phyloP scores from a whole-genome alignment of 64 coral and sea anemone genomes.

The Porites lutea region DNA sequence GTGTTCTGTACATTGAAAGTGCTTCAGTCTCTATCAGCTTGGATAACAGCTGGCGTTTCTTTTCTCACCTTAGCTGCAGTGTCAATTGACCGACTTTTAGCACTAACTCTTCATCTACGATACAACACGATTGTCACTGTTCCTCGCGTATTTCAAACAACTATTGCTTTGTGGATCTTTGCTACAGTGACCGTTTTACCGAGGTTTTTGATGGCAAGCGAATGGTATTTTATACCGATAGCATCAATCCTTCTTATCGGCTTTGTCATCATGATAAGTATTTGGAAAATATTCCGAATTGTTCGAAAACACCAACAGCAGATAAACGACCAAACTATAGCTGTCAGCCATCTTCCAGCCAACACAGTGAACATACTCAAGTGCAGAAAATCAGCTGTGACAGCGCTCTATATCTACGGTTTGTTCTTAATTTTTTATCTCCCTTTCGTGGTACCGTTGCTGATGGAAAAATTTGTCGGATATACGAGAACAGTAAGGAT shows the following conservation, averaged over 20 bases:
- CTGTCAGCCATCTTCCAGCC: slow-evolving; percentile 24
- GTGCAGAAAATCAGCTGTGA: too few relatives aligned
- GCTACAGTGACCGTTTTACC: too few relatives aligned
- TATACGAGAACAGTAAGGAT: slow-evolving; percentile 52
- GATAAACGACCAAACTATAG: neutral
- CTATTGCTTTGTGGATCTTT: too few relatives aligned
- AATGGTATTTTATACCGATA: slow-evolving; percentile 13
- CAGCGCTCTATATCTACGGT: slow-evolving; percentile 54
- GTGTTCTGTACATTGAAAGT: slow-evolving; percentile 25
- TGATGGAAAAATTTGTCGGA: slow-evolving; percentile 22
- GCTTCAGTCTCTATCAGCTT: neutral
- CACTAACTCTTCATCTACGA: too few relatives aligned
- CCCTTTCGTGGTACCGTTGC: slow-evolving; percentile 25
- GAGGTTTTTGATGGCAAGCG: neutral
- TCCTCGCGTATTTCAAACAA: too few relatives aligned
- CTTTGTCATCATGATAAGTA: slow-evolving; percentile 21
- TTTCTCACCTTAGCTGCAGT: too few relatives aligned
- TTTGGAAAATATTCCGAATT: slow-evolving; percentile 27
- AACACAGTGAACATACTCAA: too few relatives aligned
- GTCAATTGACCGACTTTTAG: too few relatives aligned
- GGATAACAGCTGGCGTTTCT: slow-evolving; percentile 19
- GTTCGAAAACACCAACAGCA: neutral
- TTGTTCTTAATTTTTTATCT: slow-evolving; percentile 65
- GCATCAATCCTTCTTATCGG: neutral
- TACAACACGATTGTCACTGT: too few relatives aligned